phyloP scores from a whole-genome alignment of 2,113 vertebrate genomes.

The Cebus imitator region DNA sequence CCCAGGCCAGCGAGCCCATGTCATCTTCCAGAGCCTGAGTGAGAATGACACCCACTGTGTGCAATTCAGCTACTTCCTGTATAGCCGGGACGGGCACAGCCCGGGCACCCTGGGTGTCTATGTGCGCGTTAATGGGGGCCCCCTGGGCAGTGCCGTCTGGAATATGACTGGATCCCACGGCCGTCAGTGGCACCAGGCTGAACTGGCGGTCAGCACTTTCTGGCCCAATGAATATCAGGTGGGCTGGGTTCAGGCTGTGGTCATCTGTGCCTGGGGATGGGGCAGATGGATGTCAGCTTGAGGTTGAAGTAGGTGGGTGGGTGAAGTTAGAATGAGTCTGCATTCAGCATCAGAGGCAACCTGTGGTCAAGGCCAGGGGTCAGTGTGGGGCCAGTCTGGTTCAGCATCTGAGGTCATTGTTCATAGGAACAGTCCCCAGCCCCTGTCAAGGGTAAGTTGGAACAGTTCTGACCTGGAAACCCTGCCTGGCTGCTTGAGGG shows the following conservation, averaged over 20 bases:
- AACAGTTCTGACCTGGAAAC: neutral
- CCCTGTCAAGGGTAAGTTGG: neutral
- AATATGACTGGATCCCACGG: conserved; percentile 91
- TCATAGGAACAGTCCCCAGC: neutral
- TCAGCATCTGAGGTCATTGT: neutral
- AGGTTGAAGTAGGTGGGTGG: neutral
- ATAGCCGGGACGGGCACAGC: conserved; percentile 94
- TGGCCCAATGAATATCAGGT: conserved; percentile 99
- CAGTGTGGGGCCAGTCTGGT: neutral
- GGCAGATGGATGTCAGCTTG: neutral
- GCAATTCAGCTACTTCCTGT: conserved; percentile 98
- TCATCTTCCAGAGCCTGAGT: conserved; percentile 94
- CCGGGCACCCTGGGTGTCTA: conserved; percentile 92
- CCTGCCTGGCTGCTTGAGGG: neutral
- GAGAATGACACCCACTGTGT: conserved; percentile 99
- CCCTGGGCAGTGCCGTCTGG: conserved; percentile 93
- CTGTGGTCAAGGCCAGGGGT: neutral
- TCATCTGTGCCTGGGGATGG: neutral
- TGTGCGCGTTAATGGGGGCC: conserved; percentile 93
- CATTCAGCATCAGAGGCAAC: neutral
- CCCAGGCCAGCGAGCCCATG: conserved; percentile 91
- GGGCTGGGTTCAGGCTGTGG: conserved; percentile 48
- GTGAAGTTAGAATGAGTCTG: neutral
- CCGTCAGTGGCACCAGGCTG: conserved; percentile 96
- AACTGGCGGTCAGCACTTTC: conserved; percentile 97